Percentiles rank a stretch among this genome's conserved stretches.
Conservation (phyloP, 2,797 vertebrate species). For the Phataginus tetradactyla region DNA sequence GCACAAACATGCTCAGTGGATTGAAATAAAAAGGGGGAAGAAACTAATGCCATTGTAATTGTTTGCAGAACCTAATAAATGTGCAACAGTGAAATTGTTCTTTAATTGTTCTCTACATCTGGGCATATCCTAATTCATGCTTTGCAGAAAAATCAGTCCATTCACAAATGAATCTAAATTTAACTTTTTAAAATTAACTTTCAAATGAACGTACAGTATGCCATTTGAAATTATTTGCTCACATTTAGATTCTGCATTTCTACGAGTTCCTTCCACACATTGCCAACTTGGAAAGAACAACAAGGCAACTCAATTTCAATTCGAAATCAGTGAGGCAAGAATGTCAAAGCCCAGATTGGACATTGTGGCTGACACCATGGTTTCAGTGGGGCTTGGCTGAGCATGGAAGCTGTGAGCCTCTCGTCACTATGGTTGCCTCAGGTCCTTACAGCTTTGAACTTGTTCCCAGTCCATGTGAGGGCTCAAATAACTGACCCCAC, state of each 20-base stretch:
- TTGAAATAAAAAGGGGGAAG: neutral
- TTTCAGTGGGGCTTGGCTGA: neutral
- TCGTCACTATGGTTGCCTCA: neutral
- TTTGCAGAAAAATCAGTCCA: neutral
- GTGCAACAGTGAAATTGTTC: neutral
- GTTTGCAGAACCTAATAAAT: neutral
- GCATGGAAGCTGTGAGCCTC: neutral
- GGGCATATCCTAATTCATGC: neutral
- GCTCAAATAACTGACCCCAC: neutral
- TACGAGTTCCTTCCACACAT: neutral
- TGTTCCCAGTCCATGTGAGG: neutral
- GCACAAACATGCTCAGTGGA: neutral
- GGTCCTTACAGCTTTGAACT: neutral
- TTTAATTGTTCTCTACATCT: neutral
- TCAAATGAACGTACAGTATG: neutral
- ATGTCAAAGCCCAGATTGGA: neutral
- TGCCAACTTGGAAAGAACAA: neutral
- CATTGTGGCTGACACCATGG: neutral
- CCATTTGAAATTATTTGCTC: neutral
- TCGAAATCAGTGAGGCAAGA: neutral
- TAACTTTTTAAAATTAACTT: neutral
- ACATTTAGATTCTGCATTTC: neutral
- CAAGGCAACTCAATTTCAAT: constrained; percentile 14
- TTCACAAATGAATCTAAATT: neutral
- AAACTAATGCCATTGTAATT: neutral